Conservation (phyloP, 2,888 invertebrate genomes). For the Pristionchus mayeri region DNA sequence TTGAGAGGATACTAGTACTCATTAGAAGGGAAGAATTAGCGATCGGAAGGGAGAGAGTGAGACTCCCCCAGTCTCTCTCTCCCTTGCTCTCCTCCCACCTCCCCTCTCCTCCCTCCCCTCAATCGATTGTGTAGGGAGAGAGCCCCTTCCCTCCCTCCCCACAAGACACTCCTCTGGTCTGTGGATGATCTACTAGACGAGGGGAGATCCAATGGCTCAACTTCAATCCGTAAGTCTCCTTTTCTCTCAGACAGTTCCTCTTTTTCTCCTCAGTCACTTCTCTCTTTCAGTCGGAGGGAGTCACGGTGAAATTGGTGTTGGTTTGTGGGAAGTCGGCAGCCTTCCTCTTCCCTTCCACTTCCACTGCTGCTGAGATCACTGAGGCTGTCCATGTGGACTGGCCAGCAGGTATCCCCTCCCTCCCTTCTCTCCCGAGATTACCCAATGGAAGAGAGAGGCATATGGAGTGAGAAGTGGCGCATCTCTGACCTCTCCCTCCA, state of each 20-base stretch:
- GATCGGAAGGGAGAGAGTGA: conserved; percentile 5
- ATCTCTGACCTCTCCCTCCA: neutral
- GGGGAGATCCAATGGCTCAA: neutral
- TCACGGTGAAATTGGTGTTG: conserved; percentile 84
- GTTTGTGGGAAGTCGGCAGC: conserved; percentile 99
- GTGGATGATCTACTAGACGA: neutral
- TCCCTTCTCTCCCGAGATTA: neutral
- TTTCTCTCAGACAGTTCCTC: no score
- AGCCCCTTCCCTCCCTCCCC: neutral
- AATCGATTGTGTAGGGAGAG: conserved; percentile 28
- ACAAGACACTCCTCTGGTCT: conserved; percentile 14
- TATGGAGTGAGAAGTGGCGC: no score
- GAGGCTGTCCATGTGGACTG: conserved; percentile 99
- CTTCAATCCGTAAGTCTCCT: neutral
- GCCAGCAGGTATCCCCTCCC: conserved; percentile 88
- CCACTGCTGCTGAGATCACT: conserved; percentile 98
- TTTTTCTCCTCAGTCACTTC: neutral
- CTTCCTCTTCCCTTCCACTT: conserved; percentile 95
- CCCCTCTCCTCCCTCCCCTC: conserved; percentile 15
- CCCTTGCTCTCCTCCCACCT: conserved; percentile 15
- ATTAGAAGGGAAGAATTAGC: conserved; percentile 40
- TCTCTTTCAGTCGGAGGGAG: conserved; percentile 31
- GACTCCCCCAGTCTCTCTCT: conserved; percentile 3
- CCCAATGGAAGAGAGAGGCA: neutral
- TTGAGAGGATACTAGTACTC: conserved; percentile 27